Evolutionary conservation across 2,113 vertebrate species (phyloP).

Genomic region (Salvelinus fontinalis): DNA sequence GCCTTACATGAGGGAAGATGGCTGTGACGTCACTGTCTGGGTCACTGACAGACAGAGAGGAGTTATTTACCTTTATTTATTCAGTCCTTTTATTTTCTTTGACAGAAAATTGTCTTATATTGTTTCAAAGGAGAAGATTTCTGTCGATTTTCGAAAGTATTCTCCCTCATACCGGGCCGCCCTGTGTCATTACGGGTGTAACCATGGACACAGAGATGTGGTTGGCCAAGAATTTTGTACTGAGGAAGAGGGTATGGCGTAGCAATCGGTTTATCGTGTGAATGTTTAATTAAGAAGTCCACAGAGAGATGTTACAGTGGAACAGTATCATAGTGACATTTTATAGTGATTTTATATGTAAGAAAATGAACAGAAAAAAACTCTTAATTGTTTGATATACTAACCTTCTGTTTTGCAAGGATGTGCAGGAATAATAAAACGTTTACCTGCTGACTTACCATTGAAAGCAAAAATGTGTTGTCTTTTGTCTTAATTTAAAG

Average conservation of each 20-base stretch:
- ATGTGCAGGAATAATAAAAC: constrained; percentile 74
- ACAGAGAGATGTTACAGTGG: constrained; percentile 35
- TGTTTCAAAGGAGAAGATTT: constrained; percentile 22
- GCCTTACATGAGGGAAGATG: neutral
- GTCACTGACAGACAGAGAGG: constrained; percentile 17
- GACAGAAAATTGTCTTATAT: constrained; percentile 61
- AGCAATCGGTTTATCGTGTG: constrained; percentile 43
- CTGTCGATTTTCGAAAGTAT: neutral
- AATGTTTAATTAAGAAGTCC: constrained; percentile 43
- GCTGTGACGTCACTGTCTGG: constrained; percentile 30
- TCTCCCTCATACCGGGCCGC: neutral
- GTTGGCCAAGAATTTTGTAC: constrained; percentile 44
- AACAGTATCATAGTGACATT: constrained; percentile 64
- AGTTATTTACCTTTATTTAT: constrained; percentile 59
- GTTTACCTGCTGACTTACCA: constrained; percentile 58
- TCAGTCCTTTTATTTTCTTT: constrained; percentile 55
- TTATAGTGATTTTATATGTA: constrained; percentile 77
- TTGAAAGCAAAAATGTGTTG: constrained; percentile 11
- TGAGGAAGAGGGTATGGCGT: constrained; percentile 30
- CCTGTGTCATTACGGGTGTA: neutral
- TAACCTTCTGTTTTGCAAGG: constrained; percentile 66
- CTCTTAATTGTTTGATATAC: constrained; percentile 63
- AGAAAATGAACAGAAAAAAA: constrained; percentile 48
- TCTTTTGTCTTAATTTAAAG: neutral
- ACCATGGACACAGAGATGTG: constrained; percentile 8